Evolutionary conservation across 2,797 vertebrate genomes (phyloP).

Genomic region (Brotula barbata): DNA sequence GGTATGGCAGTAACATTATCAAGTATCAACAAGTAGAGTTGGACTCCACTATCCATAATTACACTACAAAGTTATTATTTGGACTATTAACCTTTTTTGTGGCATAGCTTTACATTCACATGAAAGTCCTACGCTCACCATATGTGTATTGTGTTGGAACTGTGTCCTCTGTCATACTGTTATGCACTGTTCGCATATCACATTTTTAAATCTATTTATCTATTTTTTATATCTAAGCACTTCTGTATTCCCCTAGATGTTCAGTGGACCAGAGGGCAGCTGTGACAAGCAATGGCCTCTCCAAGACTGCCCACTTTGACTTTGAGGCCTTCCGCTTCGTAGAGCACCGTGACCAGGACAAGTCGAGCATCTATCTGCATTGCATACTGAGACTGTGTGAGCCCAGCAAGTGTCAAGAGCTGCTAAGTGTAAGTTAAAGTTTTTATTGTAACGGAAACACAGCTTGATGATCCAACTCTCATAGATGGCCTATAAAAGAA

Average conservation of each 20-base stretch:
- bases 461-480: neutral
- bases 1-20: constrained; percentile 58
- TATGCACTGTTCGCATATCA: no score
- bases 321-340: constrained; percentile 84
- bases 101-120: no score
- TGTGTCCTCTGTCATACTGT: no score
- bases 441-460: neutral
- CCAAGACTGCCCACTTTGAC: constrained; percentile 67
- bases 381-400: constrained; percentile 82
- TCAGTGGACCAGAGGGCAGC: constrained; percentile 43
- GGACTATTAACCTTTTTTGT: no score
- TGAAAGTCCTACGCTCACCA: no score
- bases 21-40: no score
- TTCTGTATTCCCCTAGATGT: constrained; percentile 61
- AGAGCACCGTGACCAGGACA: constrained; percentile 69
- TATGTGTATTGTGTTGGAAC: no score
- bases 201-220: no score
- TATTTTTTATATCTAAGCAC: neutral
- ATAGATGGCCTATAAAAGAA: neutral
- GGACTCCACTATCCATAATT: no score
- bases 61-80: no score
- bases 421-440: constrained; percentile 66
- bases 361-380: constrained; percentile 79
- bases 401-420: constrained; percentile 70
- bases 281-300: constrained; percentile 70